Evolutionary conservation across 2,888 invertebrate genomes (phyloP), one percentile per base, ranked within the genome.

Genomic region (Pomacea canaliculata): DNA sequence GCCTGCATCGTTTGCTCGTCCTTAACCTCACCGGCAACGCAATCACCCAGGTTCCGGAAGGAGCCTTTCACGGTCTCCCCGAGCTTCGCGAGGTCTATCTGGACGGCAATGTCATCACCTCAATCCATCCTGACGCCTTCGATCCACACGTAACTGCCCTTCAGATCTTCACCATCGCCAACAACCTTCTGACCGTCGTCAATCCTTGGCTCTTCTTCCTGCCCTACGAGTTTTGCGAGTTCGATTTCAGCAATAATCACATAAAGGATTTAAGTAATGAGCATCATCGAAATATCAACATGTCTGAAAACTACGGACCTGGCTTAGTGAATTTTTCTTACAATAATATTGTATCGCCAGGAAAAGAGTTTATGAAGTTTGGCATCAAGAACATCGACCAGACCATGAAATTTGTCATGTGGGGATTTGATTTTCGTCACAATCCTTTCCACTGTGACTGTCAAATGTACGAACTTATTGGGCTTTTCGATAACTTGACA

Each of bases 371-470:
- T 12, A 13, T n/a, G 10, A n/a, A 49, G 23, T 23, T 48, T 48
- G 71, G 71, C 10, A 63, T 71, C 10, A 48, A 71, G 46, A 71
- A 46, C 51, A 12, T 71, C n/a, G 18, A 23, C 4, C 18, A 65
- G 5, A 37, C 46, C n/a, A 51, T 27, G 9, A 65, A 62, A 23
- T 71, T 65, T 27, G 27, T 65, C 16, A 5, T 37, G 16, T 71
- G 71, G 71, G 71, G 71, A 13, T 71, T 71, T 27, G 71, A 71
- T 46, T 71, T 71, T n/a, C 71, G 71, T 37, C 63, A 71, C 65
- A 71, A 71, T 48, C 71, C 71, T 23, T 46, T 71, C 27, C 71
- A 37, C 49, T 71, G 71, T 16, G 71, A 71, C 71, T 71, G 71
- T 63, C 7, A 71, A 8, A 16, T 65, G 8, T 71, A 71, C 46